These are phyloP conservation scores for Chionomys nivalis DNA, from an alignment of 2,113 vertebrate genomes.

Conservation along the genomic window DNA sequence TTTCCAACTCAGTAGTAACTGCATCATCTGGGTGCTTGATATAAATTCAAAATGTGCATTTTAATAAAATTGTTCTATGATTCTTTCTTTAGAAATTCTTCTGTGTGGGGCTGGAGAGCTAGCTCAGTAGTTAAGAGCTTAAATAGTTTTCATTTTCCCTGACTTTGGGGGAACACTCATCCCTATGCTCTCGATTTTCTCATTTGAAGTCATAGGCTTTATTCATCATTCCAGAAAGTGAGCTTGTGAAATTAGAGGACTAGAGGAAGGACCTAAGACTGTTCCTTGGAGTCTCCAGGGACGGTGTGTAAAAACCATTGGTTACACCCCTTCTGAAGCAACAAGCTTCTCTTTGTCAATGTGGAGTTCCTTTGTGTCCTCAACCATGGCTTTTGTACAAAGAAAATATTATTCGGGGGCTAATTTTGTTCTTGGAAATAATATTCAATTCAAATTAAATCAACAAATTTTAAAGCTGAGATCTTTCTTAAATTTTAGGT, in stretches of 20 bases:
- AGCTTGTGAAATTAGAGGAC: slow-evolving; percentile 52
- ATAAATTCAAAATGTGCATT: background rate
- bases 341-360: slow-evolving; percentile 60
- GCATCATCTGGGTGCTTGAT: background rate
- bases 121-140: background rate
- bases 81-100: background rate
- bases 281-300: slow-evolving; percentile 45
- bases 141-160: slow-evolving; percentile 3
- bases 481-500: slow-evolving; percentile 52
- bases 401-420: slow-evolving; percentile 72
- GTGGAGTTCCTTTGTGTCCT: slow-evolving; percentile 60
- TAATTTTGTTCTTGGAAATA: slow-evolving; percentile 68
- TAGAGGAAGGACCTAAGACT: slow-evolving; percentile 50
- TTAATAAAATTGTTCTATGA: background rate
- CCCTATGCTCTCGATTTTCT: slow-evolving; percentile 46
- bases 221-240: slow-evolving; percentile 73
- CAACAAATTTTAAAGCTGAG: slow-evolving; percentile 58
- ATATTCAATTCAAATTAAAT: slow-evolving; percentile 64
- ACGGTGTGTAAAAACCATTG: slow-evolving; percentile 58
- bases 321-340: slow-evolving; percentile 74
- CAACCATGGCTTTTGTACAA: slow-evolving; percentile 54
- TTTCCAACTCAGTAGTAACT: background rate
- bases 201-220: slow-evolving; percentile 73
- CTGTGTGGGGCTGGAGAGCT: background rate
- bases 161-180: background rate